A percentile compares a stretch with the other conserved stretches of the same genome.
Evolutionary conservation across 2,797 vertebrate species (phyloP).

Genomic region (Synaphobranchus kaupii): DNA sequence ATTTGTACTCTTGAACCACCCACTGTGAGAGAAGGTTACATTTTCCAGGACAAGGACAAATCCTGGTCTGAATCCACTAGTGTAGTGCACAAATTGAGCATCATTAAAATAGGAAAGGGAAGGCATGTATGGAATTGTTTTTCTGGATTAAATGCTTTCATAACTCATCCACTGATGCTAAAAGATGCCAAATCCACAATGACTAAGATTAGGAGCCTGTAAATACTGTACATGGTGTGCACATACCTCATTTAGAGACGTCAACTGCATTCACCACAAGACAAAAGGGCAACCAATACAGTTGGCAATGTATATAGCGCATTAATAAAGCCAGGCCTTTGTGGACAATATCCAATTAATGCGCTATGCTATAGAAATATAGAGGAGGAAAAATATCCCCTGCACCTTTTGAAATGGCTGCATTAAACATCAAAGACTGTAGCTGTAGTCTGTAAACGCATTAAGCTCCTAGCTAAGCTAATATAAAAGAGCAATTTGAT

Average conservation of each 20-base stretch:
- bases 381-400: not conserved
- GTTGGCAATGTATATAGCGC: not conserved
- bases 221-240: not conserved
- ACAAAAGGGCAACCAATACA: not conserved
- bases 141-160: not conserved
- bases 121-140: not conserved
- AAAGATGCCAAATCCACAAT: not conserved
- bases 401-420: constrained; percentile 45
- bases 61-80: not conserved
- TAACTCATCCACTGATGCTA: not conserved
- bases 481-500: constrained; percentile 39
- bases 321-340: not conserved
- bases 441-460: constrained; percentile 45
- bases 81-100: not conserved
- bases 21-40: not conserved
- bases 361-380: not conserved
- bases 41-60: constrained; percentile 16
- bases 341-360: not conserved
- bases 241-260: not conserved
- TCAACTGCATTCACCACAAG: not conserved
- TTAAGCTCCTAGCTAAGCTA: constrained; percentile 41
- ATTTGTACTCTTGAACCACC: not conserved
- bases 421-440: not conserved
- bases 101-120: not conserved
- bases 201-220: not conserved